Base-by-base conservation (phyloP, 2,797 vertebrate species). In the Chelonia mydas region DNA sequence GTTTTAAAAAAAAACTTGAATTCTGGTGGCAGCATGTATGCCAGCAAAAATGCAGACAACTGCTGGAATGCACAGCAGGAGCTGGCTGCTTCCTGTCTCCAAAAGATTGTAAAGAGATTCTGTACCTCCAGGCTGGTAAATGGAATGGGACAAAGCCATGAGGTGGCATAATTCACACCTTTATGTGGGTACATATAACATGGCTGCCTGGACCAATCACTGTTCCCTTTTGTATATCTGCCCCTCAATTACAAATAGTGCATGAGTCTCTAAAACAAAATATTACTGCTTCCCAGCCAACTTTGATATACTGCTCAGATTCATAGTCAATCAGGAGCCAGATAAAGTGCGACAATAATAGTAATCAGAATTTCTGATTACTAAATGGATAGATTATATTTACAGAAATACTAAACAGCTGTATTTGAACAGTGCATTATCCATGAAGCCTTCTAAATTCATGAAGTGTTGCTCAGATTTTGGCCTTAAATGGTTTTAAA, bases 131-230 rank as follows among this genome's bases (percentile, higher is more conserved):
- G 1, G 7, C 53, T 3, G 5, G 1, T n/a, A 1, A 65, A 11
- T 7, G 80, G 37, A 76, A 54, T n/a, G 11, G 81, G 68, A 12
- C 0, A 0, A 3, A 53, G 54, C 47, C 0, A 0, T 21, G 45
- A 11, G 1, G 11, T 78, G 15, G 55, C 2, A 4, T n/a, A 23
- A 2, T 81, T 37, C 27, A 88, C 28, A 61, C 5, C 1, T 89
- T 27, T 23, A 3, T 21, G 45, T 11, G 86, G 54, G 53, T 77
- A 7, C 55, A 27, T 10, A 55, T 15, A 47, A 49, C 47, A 17
- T 21, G 50, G 1, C 31, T 3, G 31, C 5, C 90, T 95, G 90
- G 68, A 86, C 7, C 23, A 74, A 50, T 33, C 87, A 31, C n/a
- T 86, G 92, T 19, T 45, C 68, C 45, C 21, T 49, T 77, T 77